These are phyloP conservation scores for Sciurus carolinensis DNA, from an alignment of 2,797 vertebrate genomes.

Conservation along the genomic window DNA sequence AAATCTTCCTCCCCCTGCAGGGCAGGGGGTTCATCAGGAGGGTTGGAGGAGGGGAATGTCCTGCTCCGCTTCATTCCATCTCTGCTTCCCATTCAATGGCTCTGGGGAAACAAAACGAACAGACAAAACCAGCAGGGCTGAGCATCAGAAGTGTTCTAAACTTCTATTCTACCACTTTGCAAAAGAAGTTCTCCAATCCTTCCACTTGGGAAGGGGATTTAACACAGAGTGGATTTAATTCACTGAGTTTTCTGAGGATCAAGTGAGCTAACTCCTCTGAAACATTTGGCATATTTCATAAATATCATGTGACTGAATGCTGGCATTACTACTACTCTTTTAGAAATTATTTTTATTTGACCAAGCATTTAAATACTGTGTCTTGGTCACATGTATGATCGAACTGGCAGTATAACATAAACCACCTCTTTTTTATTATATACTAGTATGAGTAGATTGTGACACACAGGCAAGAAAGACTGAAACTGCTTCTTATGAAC, in stretches of 20 bases:
- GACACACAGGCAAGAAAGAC: background rate
- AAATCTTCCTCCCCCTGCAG: background rate
- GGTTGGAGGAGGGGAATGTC: background rate
- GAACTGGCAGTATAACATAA: background rate
- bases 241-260: background rate
- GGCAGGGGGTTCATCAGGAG: accelerated
- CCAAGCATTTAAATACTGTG: background rate
- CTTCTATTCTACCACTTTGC: background rate
- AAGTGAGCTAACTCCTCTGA: background rate
- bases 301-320: background rate
- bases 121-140: background rate
- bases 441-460: background rate
- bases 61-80: background rate
- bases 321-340: background rate
- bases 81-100: background rate
- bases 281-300: background rate
- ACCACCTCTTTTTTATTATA: background rate
- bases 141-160: background rate
- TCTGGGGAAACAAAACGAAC: background rate
- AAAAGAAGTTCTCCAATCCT: background rate
- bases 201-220: background rate
- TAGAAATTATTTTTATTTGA: background rate
- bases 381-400: background rate
- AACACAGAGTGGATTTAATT: background rate
- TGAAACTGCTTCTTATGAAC: background rate